These are phyloP conservation scores for Tauraco erythrolophus DNA, from an alignment of 2,113 vertebrate species.

Conservation along the genomic window DNA sequence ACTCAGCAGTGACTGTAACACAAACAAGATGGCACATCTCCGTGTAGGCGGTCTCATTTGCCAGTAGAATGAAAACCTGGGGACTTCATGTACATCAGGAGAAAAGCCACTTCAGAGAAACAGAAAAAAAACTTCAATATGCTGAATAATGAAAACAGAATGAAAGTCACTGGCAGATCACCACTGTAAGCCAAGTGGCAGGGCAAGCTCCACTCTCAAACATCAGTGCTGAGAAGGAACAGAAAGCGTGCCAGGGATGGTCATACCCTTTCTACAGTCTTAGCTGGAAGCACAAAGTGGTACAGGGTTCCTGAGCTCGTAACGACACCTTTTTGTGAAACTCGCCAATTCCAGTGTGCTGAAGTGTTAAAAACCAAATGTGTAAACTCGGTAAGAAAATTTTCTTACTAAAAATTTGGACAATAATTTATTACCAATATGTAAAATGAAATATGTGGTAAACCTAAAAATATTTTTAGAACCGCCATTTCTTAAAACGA, in stretches of 20 bases:
- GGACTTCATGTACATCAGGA: background rate
- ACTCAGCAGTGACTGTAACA: background rate
- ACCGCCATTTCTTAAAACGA: background rate
- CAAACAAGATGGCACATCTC: background rate
- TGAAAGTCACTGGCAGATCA: background rate
- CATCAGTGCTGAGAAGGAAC: background rate
- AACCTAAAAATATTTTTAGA: background rate
- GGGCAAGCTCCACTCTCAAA: background rate
- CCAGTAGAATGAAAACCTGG: background rate
- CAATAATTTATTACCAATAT: background rate
- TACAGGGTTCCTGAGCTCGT: background rate
- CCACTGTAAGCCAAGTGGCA: background rate
- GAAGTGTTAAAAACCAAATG: background rate
- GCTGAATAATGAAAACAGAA: background rate
- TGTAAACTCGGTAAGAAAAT: background rate
- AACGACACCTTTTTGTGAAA: background rate
- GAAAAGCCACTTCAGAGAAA: background rate
- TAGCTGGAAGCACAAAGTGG: background rate
- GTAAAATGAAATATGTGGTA: rapidly evolving
- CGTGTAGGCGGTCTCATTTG: background rate
- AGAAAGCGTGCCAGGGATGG: background rate
- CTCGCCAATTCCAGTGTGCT: too few relatives aligned
- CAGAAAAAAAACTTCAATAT: background rate
- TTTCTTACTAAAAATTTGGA: background rate
- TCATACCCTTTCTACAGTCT: background rate